Percentiles rank a stretch among this genome's conserved stretches.
Evolutionary conservation across 2,113 vertebrate genomes (phyloP).

Genomic region (rat (Rattus norvegicus)): DNA sequence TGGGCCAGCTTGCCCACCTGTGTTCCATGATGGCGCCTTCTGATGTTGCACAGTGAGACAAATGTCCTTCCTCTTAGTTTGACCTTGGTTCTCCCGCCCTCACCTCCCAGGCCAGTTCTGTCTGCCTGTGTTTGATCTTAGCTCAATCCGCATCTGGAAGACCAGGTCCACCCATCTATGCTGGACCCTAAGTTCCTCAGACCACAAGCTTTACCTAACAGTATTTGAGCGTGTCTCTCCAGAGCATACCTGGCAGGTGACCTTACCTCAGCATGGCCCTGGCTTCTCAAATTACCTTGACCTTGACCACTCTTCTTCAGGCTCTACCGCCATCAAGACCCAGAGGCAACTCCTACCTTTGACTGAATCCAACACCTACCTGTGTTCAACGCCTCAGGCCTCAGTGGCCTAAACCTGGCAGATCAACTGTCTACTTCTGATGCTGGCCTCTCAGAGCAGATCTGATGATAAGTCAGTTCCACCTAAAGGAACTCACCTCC

Average conservation of each 20-base stretch:
- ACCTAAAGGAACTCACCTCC: not conserved
- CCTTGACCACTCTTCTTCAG: rapidly evolving
- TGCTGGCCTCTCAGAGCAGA: not conserved
- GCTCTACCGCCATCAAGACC: not conserved
- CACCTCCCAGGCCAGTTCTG: not conserved
- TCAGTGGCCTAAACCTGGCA: not conserved
- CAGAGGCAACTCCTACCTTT: not conserved
- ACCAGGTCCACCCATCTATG: not conserved
- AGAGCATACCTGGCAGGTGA: not conserved
- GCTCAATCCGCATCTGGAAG: not conserved
- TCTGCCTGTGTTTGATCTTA: not conserved
- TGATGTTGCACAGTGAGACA: not conserved
- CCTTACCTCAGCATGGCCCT: not conserved
- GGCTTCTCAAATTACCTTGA: not conserved
- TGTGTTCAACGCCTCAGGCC: not conserved
- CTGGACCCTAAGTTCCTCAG: not conserved
- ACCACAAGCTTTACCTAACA: not conserved
- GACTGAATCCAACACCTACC: not conserved
- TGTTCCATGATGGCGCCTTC: not conserved
- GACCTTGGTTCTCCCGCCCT: not conserved
- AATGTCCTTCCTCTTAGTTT: not conserved
- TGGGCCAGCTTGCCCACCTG: not conserved
- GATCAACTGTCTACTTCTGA: not conserved
- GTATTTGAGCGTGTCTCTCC: not conserved
- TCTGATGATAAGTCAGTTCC: not conserved